Percentiles rank a stretch among this genome's conserved stretches.
Conservation (phyloP, 2,113 vertebrate genomes). For the Sceloporus tristichus region DNA sequence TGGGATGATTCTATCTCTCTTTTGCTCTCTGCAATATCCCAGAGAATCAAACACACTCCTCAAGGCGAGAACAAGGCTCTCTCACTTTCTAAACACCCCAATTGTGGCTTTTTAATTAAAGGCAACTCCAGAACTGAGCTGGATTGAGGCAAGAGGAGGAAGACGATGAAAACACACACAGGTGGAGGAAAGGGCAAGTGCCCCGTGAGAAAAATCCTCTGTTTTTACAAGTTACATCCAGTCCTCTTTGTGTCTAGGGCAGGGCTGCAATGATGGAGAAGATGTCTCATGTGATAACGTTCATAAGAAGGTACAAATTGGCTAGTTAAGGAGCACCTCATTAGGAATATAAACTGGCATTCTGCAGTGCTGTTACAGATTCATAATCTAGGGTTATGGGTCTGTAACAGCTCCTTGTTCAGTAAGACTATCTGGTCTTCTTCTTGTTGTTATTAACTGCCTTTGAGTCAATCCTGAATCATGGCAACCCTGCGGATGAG, state of each 20-base stretch:
- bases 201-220: constrained; percentile 24
- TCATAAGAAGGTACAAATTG: too few species aligned
- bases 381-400: too few species aligned
- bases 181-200: constrained; percentile 43
- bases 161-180: constrained; percentile 50
- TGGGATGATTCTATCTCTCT: constrained; percentile 64
- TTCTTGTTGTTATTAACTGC: too few species aligned
- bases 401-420: too few species aligned
- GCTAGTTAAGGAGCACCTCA: too few species aligned
- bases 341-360: too few species aligned
- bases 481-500: too few species aligned
- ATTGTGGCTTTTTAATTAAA: constrained; percentile 74
- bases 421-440: too few species aligned
- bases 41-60: constrained; percentile 68
- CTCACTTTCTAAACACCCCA: constrained; percentile 63
- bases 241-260: not conserved
- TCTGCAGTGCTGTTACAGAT: too few species aligned
- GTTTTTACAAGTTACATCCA: constrained; percentile 34
- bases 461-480: too few species aligned
- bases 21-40: constrained; percentile 64
- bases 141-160: constrained; percentile 57
- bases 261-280: not conserved
- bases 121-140: not conserved
- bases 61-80: constrained; percentile 64
- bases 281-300: too few species aligned